phyloP scores from a whole-genome alignment of 2,888 invertebrate genomes.

The Pegoplata infirma region DNA sequence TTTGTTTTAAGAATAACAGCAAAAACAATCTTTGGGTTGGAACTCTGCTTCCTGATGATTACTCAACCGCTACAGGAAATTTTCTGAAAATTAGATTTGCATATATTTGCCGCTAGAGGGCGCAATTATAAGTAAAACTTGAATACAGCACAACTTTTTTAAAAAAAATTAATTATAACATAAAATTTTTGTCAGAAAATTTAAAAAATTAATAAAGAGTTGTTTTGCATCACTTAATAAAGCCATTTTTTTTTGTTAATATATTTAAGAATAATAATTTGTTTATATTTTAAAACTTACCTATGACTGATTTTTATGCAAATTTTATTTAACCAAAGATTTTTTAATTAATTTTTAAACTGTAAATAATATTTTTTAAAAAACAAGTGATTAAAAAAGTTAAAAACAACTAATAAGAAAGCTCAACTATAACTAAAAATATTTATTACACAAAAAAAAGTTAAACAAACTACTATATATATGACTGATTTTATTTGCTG shows the following conservation, averaged over 20 bases:
- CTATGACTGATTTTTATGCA: conserved; percentile 50
- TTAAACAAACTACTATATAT: conserved; percentile 35
- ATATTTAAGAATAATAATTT: not conserved
- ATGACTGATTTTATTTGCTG: conserved; percentile 62
- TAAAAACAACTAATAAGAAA: conserved; percentile 8
- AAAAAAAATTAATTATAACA: too few relatives aligned
- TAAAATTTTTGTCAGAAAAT: too few relatives aligned
- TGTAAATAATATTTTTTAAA: conserved; percentile 44
- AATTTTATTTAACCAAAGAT: conserved; percentile 54
- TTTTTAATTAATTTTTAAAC: conserved; percentile 24
- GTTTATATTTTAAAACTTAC: conserved; percentile 5
- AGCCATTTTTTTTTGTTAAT: too few relatives aligned
- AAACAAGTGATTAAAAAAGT: conserved; percentile 16
- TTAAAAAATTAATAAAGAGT: too few relatives aligned
- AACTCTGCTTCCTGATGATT: too few relatives aligned
- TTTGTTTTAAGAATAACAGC: too few relatives aligned
- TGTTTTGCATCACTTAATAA: conserved; percentile 7
- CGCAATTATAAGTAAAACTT: too few relatives aligned
- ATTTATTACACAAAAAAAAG: conserved; percentile 24
- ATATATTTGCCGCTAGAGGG: too few relatives aligned
- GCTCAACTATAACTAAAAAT: conserved; percentile 9
- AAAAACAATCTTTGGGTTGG: too few relatives aligned
- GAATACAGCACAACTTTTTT: too few relatives aligned
- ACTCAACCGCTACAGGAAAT: too few relatives aligned
- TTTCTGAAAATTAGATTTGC: too few relatives aligned